Conservation (phyloP, 2,113 vertebrate genomes). For the Tapirus terrestris region DNA sequence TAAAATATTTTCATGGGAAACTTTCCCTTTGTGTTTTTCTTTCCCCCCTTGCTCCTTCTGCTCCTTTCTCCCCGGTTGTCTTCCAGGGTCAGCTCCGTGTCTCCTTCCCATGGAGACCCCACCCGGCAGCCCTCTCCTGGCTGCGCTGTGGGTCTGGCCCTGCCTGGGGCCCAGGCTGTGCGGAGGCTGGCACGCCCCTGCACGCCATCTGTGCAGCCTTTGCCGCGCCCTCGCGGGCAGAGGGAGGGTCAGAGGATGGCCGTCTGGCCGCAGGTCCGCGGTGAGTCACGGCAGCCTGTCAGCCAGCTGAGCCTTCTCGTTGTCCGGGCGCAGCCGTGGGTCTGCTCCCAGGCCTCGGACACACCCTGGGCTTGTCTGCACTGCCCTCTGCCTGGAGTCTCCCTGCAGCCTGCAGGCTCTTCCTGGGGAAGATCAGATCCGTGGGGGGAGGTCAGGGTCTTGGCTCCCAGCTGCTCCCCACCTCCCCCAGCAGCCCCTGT, state of each 20-base stretch:
- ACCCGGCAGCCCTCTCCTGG: neutral
- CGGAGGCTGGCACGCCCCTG: conserved; percentile 46
- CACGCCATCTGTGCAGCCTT: conserved; percentile 65
- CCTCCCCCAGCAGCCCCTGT: neutral
- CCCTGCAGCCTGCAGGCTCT: neutral
- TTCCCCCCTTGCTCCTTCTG: conserved; percentile 65
- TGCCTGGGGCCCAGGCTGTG: neutral
- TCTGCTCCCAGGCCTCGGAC: conserved; percentile 33
- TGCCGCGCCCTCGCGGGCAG: conserved; percentile 55
- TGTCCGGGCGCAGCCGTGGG: neutral
- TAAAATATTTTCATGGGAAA: conserved; percentile 84
- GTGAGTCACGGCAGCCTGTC: conserved; percentile 67
- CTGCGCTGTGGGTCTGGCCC: neutral
- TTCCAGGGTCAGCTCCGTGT: conserved; percentile 74
- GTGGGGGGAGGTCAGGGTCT: neutral
- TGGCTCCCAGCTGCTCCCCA: neutral
- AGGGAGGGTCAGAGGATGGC: conserved; percentile 71
- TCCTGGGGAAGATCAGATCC: neutral
- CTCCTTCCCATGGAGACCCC: conserved; percentile 12
- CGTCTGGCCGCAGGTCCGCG: conserved; percentile 72
- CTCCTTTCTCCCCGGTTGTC: conserved; percentile 63
- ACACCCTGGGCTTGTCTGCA: conserved; percentile 43
- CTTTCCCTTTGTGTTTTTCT: conserved; percentile 81
- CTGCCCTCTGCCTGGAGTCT: neutral
- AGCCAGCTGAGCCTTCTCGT: conserved; percentile 63